A percentile compares a stretch with the other conserved stretches of the same genome.
Evolutionary conservation across 2,113 vertebrate species (phyloP).

Genomic region (Eudorcas thomsonii): DNA sequence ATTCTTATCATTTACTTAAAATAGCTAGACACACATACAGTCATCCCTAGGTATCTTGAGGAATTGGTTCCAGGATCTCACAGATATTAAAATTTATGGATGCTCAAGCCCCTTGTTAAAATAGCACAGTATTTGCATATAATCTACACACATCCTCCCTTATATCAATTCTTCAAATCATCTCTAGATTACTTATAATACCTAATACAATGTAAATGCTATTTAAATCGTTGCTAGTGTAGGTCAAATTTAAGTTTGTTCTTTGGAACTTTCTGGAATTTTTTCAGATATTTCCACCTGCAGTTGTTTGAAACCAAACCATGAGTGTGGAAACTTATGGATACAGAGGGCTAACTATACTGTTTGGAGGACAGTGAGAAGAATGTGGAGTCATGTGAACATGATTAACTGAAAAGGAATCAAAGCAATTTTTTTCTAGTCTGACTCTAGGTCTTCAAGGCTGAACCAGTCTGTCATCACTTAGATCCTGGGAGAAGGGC

Average conservation of each 20-base stretch:
- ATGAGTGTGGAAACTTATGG: not conserved
- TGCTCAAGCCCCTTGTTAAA: not conserved
- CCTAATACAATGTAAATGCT: not conserved
- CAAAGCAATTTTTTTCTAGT: not conserved
- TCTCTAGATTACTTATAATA: not conserved
- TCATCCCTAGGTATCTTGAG: not conserved
- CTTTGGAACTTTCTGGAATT: not conserved
- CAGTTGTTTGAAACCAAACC: not conserved
- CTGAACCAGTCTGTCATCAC: not conserved
- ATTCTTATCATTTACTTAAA: not conserved
- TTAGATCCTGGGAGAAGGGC: not conserved
- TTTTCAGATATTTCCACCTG: not conserved
- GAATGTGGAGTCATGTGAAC: not conserved
- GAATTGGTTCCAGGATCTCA: not conserved
- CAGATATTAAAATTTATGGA: not conserved
- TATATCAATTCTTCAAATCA: not conserved
- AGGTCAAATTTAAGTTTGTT: not conserved
- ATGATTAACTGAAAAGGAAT: not conserved
- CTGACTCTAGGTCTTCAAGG: not conserved
- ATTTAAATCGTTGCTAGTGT: not conserved
- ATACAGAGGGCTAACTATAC: not conserved
- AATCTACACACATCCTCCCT: not conserved
- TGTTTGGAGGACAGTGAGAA: not conserved
- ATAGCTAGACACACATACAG: not conserved
- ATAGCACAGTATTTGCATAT: not conserved